Base-by-base conservation (phyloP, 1,140 invertebrate genomes). In the Diorhabda elongata region DNA sequence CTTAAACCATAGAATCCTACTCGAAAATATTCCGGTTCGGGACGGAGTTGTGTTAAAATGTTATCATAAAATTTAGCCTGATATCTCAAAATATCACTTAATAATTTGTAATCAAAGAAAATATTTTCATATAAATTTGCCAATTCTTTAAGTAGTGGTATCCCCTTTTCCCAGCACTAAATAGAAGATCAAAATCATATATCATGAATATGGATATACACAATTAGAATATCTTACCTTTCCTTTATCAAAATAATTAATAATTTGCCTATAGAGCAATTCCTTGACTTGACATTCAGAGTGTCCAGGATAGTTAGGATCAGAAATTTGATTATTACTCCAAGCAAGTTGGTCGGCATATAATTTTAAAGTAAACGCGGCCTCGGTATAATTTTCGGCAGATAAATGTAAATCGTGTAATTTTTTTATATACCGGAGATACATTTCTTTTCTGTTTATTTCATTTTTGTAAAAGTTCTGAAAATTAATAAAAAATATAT, bases 401-500 rank as follows among this genome's bases (percentile, higher is more conserved):
- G 91, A 91, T 5, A 97, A 83, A 81, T 99, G 97, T 7, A 99
- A 85, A 78, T 97, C 94, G 80, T 97, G 95, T 9, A 99, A 83
- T 81, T 98, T 98, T 83, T 98, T 97, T 62, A 99, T 94, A 79
- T 99, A 99, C 59, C 95, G 88, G 43, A 98, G 83, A 81, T 98
- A 98, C 92, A 99, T 96, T 81, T 98, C 95, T 75, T 96, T 93
- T 44, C 96, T 88, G 76, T 96, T 94, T 69, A 98, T 97, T 81
- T 94, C 95, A 79, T 95, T 94, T 81, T 97, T 96, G 83, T 98
- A 99, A 80, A 98, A 98, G 78, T 98, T 96, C 91, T 95, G 84
- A 56, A 87, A 85, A 79, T 26, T 79, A 26, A 79, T 76, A 66
- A 61, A 8, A 26, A 26, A 26, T 26, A 26, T 26, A 26, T 26